Percentiles rank a stretch among this genome's conserved stretches.
phyloP scores from a whole-genome alignment of 1,140 invertebrate species.

The Formica exsecta region DNA sequence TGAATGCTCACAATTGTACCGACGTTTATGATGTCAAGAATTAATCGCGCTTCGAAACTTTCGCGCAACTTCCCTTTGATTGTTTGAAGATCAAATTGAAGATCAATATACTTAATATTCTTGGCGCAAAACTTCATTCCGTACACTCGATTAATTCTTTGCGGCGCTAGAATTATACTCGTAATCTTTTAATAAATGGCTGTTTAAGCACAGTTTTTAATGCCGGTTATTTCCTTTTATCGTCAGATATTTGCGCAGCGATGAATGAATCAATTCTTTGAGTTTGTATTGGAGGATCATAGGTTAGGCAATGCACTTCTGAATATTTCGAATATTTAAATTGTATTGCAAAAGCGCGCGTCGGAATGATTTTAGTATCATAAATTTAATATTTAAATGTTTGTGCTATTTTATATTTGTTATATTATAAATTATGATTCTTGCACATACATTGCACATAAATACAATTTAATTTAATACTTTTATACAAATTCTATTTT shows the following conservation, averaged over 20 bases:
- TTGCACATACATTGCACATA: too few relatives aligned
- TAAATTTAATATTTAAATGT: background rate
- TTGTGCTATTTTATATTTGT: background rate
- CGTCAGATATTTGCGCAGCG: background rate
- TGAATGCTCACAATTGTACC: conserved; percentile 26
- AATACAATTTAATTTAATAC: background rate
- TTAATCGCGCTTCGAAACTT: conserved; percentile 19
- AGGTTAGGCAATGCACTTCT: background rate
- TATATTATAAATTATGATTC: background rate
- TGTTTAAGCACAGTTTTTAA: conserved; percentile 4
- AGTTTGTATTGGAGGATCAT: background rate
- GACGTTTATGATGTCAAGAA: conserved; percentile 34
- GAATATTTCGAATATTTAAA: conserved; percentile 2
- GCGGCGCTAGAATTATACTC: background rate
- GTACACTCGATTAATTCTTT: background rate
- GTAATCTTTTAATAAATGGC: conserved; percentile 24
- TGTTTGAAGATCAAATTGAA: background rate
- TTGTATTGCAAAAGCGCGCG: background rate
- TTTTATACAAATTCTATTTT: background rate
- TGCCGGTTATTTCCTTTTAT: background rate
- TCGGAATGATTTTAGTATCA: background rate
- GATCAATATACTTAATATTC: background rate
- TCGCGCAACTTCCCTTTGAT: background rate
- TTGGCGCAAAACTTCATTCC: background rate
- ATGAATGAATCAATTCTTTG: conserved; percentile 8